Base-by-base conservation (phyloP, 1,140 invertebrate species). In the Berghia stephanieae region DNA sequence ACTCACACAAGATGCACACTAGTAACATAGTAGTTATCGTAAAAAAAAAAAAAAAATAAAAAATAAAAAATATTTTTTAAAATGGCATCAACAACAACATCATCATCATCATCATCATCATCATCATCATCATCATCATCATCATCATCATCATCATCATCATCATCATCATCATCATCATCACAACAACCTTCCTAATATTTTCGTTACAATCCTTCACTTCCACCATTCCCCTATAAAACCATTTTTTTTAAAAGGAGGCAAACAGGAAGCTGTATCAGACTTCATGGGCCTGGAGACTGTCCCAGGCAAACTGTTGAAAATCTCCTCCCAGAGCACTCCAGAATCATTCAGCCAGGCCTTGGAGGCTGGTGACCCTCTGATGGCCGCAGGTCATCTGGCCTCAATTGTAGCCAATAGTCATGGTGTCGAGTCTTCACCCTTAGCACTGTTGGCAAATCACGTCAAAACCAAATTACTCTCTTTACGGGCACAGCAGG, bases 261-360 rank as follows among this genome's bases (percentile, higher is more conserved):
- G 83, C 6, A 80, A 70, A 21, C 83, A 81, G 66, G 77, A 80
- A 21, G 79, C 83, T 4, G 81, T 78, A 36, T 83, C 85, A 16
- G 83, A 86, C 69, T 78, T 89, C 67, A 43, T 85, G 27, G 87
- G 84, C 40, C 40, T 89, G 76, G 88, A 89, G 71, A 79, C 77
- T 31, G 77, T 75, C 40, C 86, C 87, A 38, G 88, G 87, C 0
- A 63, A 80, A 8, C 77, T 87, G 18, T 67, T 89, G 3, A 87
- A 86, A 52, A 44, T 89, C 5, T 75, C 78, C 24, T 77, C 78
- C 67, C 77, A 79, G 24, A 84, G 86, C 10, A 84, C 83, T 10
- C 75, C 82, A 5, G 84, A 86, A 6, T 73, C 78, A 38, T 87
- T 87, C 71, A 70, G 68, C n/a, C 52, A 74, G 18, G 81, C 83